Evolutionary conservation across 2,888 invertebrate genomes (phyloP).

Genomic region (Leuctra nigra): DNA sequence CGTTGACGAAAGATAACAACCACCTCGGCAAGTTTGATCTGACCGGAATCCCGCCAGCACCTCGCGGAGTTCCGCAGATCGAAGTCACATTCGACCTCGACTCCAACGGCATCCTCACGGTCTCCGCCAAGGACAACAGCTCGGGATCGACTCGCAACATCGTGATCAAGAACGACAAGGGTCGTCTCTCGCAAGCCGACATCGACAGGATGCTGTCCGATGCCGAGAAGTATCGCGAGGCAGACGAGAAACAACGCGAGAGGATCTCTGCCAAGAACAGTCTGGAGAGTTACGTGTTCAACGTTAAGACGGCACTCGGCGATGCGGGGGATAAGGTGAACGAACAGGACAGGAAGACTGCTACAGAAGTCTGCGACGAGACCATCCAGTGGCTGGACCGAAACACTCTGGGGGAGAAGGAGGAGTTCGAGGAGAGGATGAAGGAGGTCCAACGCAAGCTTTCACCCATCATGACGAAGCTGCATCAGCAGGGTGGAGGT

Average conservation of each 20-base stretch:
- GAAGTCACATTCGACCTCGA: too few relatives aligned
- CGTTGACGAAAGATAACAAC: constrained; percentile 87
- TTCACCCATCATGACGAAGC: constrained; percentile 40
- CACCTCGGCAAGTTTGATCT: constrained; percentile 68
- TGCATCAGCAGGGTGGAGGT: constrained; percentile 32
- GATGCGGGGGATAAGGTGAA: constrained; percentile 38
- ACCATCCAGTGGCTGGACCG: constrained; percentile 64
- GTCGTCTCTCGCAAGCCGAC: too few relatives aligned
- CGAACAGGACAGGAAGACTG: constrained; percentile 39
- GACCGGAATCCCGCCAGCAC: too few relatives aligned
- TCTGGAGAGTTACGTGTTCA: too few relatives aligned
- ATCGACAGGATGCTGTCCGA: constrained; percentile 73
- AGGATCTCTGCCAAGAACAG: constrained; percentile 40
- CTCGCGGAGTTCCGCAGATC: too few relatives aligned
- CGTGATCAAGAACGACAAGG: too few relatives aligned
- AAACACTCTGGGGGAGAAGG: constrained; percentile 57
- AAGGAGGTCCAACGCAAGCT: constrained; percentile 53
- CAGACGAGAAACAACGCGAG: too few relatives aligned
- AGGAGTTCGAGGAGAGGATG: constrained; percentile 54
- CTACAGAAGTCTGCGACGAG: constrained; percentile 49
- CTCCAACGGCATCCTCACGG: constrained; percentile 81
- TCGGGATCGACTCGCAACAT: constrained; percentile 70
- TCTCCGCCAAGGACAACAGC: constrained; percentile 50
- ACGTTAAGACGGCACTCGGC: constrained; percentile 37
- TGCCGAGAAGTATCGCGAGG: constrained; percentile 69